Evolutionary conservation across 2,797 vertebrate genomes (phyloP), one percentile per base, ranked within the genome.

Genomic region (Danio albolineatus): DNA sequence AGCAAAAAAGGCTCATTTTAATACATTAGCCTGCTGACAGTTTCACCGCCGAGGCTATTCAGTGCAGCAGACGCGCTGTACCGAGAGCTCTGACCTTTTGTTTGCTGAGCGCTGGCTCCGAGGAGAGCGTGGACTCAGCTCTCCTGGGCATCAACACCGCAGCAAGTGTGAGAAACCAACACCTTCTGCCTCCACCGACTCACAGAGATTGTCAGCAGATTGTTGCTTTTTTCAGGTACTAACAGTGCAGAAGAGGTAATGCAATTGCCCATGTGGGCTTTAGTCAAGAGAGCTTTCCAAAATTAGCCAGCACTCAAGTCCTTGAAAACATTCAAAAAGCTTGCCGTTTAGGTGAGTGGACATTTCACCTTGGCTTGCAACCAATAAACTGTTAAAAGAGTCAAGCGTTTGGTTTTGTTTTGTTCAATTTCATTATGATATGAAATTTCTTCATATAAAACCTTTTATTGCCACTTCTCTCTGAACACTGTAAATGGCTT

Each of bases 21-120:
- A 90, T 91, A 91, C 90, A 90, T 93, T 90, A 92, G 84, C 70
- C 44, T 81, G 17, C 66, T 62, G 70, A 69, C 71, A 66, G 48
- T 54, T 61, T 75, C 64, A 73, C 64, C 59, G 44, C 36, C 6
- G 44, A 83, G 78, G 67, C 57, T 38, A 72, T 49, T 46, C 53
- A 59, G 61, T 0, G 16, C 28, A 43, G 67, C 69, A 73, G 81
- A 44, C 70, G 21, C 7, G 12, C 62, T 73, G 14, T 78, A 70
- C 60, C 17, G 43, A 76, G 77, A 10, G 48, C 57, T 39, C 53
- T 77, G 84, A 83, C 82, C 82, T 86, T 85, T 85, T 85, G 80
- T 84, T 84, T 79, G 54, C 77, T 13, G 79, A 78, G 82, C 54
- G 19, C 57, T 84, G 81, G 79, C 77, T 85, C 62, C 76, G 71